These are phyloP conservation scores for Cervus canadensis DNA, from an alignment of 2,113 vertebrate species.

Conservation along the genomic window DNA sequence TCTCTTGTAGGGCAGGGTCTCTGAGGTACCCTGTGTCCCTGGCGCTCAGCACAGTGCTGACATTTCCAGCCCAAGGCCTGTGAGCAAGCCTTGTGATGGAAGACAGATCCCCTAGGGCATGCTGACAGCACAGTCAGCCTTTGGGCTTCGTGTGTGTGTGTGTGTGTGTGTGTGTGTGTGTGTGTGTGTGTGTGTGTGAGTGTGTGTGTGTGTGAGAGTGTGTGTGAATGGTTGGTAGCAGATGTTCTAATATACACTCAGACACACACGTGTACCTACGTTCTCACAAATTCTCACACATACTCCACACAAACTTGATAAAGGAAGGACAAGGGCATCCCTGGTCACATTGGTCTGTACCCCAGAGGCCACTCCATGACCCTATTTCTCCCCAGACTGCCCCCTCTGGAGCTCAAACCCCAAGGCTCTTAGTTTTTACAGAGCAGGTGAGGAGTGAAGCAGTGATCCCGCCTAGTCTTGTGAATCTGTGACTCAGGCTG, in stretches of 20 bases:
- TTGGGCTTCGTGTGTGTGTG: too few relatives aligned
- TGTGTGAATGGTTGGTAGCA: not conserved
- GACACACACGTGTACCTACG: accelerated
- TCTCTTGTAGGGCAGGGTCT: not conserved
- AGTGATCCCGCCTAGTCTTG: not conserved
- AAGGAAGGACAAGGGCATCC: not conserved
- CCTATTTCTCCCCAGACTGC: not conserved
- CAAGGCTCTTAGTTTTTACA: not conserved
- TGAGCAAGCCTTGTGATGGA: not conserved
- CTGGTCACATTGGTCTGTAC: not conserved
- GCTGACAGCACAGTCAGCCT: not conserved
- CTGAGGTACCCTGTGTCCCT: not conserved
- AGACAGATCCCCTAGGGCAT: not conserved
- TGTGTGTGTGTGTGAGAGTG: not conserved
- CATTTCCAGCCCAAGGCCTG: not conserved
- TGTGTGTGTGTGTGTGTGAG: not conserved
- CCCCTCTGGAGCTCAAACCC: not conserved
- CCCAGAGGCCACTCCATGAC: not conserved
- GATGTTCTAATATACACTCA: not conserved
- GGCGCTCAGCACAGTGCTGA: not conserved
- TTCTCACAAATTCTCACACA: not conserved
- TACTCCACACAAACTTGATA: not conserved
- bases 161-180: not conserved
- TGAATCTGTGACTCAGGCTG: too few relatives aligned
- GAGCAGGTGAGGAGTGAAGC: not conserved